Percentiles rank a stretch among this genome's conserved stretches.
phyloP scores from a whole-genome alignment of 2,888 invertebrate species.

The Drosophila siamana region DNA sequence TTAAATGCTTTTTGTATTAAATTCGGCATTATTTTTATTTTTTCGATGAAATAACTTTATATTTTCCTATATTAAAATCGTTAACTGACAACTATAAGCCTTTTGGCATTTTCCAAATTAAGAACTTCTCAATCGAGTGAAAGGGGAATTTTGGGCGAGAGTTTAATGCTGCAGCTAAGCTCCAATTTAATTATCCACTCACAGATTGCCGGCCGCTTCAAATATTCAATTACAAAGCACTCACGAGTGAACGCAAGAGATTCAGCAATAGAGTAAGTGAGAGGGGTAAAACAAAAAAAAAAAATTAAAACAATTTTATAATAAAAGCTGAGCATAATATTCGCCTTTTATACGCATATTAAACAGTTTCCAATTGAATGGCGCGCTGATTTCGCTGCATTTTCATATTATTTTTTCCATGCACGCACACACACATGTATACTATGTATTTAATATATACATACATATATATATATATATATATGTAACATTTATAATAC shows the following conservation, averaged over 20 bases:
- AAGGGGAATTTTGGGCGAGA: not conserved
- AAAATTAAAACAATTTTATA: constrained; percentile 19
- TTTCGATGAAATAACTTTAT: no score
- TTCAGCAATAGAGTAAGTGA: not conserved
- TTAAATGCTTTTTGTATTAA: no score
- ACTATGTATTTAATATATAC: not conserved
- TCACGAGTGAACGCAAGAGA: not conserved
- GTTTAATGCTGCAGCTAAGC: constrained; percentile 8
- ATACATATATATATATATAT: not conserved
- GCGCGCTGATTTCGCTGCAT: constrained; percentile 66
- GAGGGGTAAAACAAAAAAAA: not conserved
- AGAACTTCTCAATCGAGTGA: constrained; percentile 1
- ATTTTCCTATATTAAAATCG: not conserved
- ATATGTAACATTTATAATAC: not conserved
- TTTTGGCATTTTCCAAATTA: not conserved
- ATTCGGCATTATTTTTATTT: no score
- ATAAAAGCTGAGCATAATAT: constrained; percentile 34
- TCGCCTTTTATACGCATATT: constrained; percentile 74
- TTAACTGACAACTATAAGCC: not conserved
- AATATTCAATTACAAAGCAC: constrained; percentile 4
- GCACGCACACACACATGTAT: not conserved
- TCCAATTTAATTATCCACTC: constrained; percentile 18
- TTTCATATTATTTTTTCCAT: constrained; percentile 59
- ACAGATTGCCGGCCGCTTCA: constrained; percentile 4
- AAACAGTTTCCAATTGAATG: constrained; percentile 75